Conservation (phyloP, 2,113 vertebrate genomes). For the Apodemus sylvaticus region DNA sequence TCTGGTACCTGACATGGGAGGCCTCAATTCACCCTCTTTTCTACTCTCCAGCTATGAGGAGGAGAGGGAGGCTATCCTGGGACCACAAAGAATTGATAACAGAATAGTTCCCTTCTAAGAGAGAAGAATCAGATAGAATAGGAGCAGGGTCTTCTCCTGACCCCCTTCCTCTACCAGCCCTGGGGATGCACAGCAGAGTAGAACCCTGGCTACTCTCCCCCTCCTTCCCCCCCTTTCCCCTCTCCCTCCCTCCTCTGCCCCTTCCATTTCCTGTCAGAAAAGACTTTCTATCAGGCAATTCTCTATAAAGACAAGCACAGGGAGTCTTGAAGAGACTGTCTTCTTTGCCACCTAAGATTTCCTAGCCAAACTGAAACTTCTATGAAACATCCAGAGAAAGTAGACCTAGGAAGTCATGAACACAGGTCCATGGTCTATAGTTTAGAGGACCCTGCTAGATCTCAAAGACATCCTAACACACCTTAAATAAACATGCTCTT, state of each 20-base stretch:
- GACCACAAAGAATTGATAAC: neutral
- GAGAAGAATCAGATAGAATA: neutral
- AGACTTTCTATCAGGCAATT: neutral
- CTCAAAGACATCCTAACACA: neutral
- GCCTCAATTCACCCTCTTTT: neutral
- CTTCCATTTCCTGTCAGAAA: neutral
- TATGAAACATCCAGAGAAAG: neutral
- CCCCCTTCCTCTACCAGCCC: neutral
- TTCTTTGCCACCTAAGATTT: slow-evolving; percentile 1
- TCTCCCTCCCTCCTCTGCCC: neutral
- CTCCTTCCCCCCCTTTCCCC: neutral
- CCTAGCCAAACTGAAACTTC: neutral
- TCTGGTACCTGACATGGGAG: neutral
- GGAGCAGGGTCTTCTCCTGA: neutral
- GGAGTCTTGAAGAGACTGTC: neutral
- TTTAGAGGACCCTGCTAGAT: neutral
- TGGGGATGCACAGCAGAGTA: neutral
- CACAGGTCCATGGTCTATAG: neutral
- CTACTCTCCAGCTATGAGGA: neutral
- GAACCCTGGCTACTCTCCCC: fast-evolving
- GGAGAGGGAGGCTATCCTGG: neutral
- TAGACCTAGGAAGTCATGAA: neutral
- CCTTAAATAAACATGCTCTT: neutral
- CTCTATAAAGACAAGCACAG: neutral
- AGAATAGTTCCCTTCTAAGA: neutral